Conservation (phyloP, 2,113 vertebrate genomes). For the Myiozetetes cayanensis region DNA sequence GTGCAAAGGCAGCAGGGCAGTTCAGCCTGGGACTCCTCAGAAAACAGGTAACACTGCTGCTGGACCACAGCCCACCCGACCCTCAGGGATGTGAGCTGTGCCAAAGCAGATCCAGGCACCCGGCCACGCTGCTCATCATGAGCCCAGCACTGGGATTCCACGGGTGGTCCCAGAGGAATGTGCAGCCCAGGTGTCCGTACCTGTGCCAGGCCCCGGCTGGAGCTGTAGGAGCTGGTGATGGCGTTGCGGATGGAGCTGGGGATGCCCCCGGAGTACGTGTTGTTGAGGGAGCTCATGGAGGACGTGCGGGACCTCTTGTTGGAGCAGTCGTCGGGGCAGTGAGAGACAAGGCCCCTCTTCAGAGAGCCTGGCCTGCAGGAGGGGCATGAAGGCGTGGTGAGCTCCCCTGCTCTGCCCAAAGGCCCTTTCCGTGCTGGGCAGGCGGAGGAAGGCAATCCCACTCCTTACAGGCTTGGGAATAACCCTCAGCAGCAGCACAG, state of each 20-base stretch:
- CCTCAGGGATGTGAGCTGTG: neutral
- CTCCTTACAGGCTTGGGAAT: neutral
- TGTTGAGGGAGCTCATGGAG: constrained; percentile 83
- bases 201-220: constrained; percentile 80
- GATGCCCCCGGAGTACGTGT: constrained; percentile 68
- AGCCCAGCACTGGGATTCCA: neutral
- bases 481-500: neutral
- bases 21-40: neutral
- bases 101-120: neutral
- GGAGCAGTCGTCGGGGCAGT: constrained; percentile 77
- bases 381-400: neutral
- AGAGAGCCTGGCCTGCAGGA: constrained; percentile 82
- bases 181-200: constrained; percentile 42
- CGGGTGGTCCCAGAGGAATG: rapidly evolving
- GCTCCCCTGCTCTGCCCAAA: neutral
- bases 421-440: neutral
- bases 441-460: neutral
- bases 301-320: constrained; percentile 89
- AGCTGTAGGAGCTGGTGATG: constrained; percentile 95
- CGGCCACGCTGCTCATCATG: rapidly evolving
- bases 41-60: neutral
- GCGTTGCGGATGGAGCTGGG: constrained; percentile 84
- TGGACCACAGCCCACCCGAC: neutral
- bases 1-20: neutral
- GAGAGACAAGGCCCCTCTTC: constrained; percentile 79